A percentile compares a stretch with the other conserved stretches of the same genome.
phyloP scores from a whole-genome alignment of 1,140 invertebrate genomes.

The Orius insidiosus region DNA sequence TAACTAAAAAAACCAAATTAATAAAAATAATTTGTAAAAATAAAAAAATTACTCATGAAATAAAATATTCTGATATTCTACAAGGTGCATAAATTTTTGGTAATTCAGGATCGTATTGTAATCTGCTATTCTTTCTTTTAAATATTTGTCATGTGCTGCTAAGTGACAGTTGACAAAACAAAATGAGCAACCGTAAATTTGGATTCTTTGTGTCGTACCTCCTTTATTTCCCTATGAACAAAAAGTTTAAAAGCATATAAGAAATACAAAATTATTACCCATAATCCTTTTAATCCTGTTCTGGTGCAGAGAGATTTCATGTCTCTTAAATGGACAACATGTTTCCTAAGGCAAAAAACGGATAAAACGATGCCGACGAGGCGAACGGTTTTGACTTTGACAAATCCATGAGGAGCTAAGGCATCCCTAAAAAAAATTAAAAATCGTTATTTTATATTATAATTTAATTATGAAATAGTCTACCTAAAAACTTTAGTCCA shows the following conservation, averaged over 20 bases:
- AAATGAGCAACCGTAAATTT: conserved; percentile 67
- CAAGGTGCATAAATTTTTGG: conserved; percentile 35
- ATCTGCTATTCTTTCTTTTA: conserved; percentile 63
- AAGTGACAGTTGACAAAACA: conserved; percentile 80
- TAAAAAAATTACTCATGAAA: conserved; percentile 58
- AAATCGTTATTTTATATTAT: not conserved
- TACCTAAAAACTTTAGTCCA: conserved; percentile 57
- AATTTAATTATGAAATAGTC: conserved; percentile 6
- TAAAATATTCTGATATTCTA: conserved; percentile 50
- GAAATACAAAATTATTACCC: conserved; percentile 33
- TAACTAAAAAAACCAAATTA: conserved; percentile 41
- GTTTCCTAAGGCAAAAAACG: conserved; percentile 55
- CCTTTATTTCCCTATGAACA: conserved; percentile 83
- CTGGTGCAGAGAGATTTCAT: conserved; percentile 70
- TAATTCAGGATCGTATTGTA: conserved; percentile 66
- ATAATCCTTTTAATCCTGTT: conserved; percentile 76
- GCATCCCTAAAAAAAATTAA: conserved; percentile 36
- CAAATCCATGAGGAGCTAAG: conserved; percentile 49
- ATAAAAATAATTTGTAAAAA: conserved; percentile 7
- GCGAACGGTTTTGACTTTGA: conserved; percentile 56
- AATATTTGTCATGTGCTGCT: conserved; percentile 66
- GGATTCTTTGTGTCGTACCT: conserved; percentile 69
- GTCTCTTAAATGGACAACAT: conserved; percentile 59
- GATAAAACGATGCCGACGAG: conserved; percentile 63
- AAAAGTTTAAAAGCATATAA: conserved; percentile 13